These are phyloP conservation scores for Nylanderia fulva DNA, from an alignment of 1,140 invertebrate genomes.

Conservation along the genomic window DNA sequence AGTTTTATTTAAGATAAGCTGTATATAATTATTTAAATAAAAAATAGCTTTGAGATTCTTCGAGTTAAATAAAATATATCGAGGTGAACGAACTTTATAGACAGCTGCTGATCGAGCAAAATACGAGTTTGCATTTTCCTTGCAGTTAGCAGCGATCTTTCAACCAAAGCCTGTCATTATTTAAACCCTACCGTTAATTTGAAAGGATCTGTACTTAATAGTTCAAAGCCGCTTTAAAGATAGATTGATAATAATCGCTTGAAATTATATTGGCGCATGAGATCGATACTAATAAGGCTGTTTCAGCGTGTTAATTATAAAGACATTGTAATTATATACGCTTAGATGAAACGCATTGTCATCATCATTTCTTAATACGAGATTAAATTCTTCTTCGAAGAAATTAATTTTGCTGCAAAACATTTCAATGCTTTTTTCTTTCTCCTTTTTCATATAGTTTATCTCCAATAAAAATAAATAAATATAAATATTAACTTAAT, in stretches of 20 bases:
- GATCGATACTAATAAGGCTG: constrained; percentile 58
- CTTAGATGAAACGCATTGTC: constrained; percentile 4
- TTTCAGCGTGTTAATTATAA: constrained; percentile 63
- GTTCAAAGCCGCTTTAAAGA: constrained; percentile 15
- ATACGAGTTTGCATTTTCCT: constrained; percentile 53
- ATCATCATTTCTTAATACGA: constrained; percentile 19
- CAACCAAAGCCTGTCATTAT: constrained; percentile 56
- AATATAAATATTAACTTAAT: background rate
- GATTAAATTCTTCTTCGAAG: background rate
- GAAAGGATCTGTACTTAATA: constrained; percentile 20
- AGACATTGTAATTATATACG: constrained; percentile 53
- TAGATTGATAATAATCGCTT: constrained; percentile 58
- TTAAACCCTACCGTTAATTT: constrained; percentile 54
- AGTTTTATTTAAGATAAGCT: background rate
- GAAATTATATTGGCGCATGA: constrained; percentile 49
- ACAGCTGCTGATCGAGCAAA: constrained; percentile 20
- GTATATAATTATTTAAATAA: background rate
- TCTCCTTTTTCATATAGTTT: background rate
- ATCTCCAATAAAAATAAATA: constrained; percentile 1
- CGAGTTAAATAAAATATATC: background rate
- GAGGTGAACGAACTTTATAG: background rate
- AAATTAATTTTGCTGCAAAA: background rate
- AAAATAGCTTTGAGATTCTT: background rate
- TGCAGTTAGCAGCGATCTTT: constrained; percentile 64
- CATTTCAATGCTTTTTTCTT: background rate